Conservation (phyloP, 2,797 vertebrate species). For the Acanthurus tractus region DNA sequence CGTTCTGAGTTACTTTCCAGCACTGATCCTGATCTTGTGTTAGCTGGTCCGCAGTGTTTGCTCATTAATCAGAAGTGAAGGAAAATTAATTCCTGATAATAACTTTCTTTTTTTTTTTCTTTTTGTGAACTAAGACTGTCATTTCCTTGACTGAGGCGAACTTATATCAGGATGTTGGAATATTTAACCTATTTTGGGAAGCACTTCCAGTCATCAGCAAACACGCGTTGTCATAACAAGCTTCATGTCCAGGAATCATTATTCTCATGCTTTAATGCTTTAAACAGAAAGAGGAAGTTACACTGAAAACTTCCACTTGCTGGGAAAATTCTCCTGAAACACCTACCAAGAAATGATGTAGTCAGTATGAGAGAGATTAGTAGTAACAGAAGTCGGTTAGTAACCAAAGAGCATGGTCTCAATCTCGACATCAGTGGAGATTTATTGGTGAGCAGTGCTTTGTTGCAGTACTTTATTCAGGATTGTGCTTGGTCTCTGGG, state of each 20-base stretch:
- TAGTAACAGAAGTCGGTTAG: background rate
- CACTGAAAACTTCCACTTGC: background rate
- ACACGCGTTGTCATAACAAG: slow-evolving; percentile 42
- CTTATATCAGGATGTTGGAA: slow-evolving; percentile 38
- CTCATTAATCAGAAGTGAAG: background rate
- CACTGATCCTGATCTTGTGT: background rate
- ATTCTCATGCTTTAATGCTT: slow-evolving; percentile 5
- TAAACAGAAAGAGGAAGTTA: background rate
- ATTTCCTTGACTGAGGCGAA: slow-evolving; percentile 29
- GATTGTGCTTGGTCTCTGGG: background rate
- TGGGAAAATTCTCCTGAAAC: background rate
- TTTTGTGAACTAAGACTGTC: background rate
- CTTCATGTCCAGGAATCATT: slow-evolving; percentile 3
- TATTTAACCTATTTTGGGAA: slow-evolving; percentile 19
- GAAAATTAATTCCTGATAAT: background rate
- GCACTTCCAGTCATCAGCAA: slow-evolving; percentile 16
- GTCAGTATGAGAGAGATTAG: background rate
- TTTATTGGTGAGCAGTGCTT: slow-evolving; percentile 1
- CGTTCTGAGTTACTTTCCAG: background rate
- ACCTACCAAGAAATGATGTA: no score
- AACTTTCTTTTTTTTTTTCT: background rate
- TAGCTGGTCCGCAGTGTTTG: background rate
- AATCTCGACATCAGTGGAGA: background rate
- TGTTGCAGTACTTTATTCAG: background rate
- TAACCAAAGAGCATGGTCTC: background rate